These are phyloP conservation scores for Meriones unguiculatus DNA, from an alignment of 2,113 vertebrate genomes.

Conservation along the genomic window DNA sequence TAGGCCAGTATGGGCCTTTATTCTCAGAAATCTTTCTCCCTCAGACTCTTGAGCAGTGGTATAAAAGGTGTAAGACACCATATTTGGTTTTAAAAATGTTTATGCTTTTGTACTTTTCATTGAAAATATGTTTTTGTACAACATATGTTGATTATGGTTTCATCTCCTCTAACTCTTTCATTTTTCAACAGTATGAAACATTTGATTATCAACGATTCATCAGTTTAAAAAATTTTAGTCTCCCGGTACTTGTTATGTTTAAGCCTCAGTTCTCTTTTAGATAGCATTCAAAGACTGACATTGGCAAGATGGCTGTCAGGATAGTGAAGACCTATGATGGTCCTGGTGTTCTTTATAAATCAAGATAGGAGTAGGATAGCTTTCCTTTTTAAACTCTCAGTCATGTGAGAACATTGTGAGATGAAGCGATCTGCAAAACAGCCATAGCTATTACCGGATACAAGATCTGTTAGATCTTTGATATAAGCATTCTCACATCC, in stretches of 20 bases:
- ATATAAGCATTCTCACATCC: neutral
- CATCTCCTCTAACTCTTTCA: neutral
- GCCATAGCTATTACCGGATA: neutral
- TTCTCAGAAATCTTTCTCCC: neutral
- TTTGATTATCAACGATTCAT: neutral
- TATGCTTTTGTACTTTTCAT: neutral
- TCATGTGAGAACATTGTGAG: neutral
- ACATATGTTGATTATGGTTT: neutral
- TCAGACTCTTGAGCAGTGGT: neutral
- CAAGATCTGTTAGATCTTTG: neutral
- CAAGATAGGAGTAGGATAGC: neutral
- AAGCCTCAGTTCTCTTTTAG: neutral
- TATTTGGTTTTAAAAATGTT: neutral
- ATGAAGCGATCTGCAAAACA: neutral
- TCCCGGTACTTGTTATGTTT: neutral
- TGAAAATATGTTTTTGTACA: neutral
- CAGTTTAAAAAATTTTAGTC: neutral
- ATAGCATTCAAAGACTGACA: accelerated
- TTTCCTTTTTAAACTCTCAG: neutral
- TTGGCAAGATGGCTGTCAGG: neutral
- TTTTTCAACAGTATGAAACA: neutral
- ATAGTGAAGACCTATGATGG: neutral
- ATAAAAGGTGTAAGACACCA: neutral
- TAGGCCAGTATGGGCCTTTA: too few species aligned
- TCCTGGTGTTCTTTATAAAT: neutral